Evolutionary conservation across 2,888 invertebrate genomes (phyloP), one percentile per base, ranked within the genome.

Genomic region (Hirtodrosophila trivittata): DNA sequence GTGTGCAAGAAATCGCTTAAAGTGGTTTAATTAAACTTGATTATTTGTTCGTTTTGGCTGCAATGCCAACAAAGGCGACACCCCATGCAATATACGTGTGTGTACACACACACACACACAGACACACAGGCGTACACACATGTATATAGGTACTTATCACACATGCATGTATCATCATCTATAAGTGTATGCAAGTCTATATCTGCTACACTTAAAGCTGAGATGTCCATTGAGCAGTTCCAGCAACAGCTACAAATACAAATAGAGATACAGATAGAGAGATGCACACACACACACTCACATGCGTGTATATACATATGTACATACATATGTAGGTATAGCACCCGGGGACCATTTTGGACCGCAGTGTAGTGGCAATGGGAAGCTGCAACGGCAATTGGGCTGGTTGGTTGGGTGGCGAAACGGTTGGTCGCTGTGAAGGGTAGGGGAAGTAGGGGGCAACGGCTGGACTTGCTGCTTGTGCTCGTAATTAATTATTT

Each of bases 21-120:
- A 73, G 69, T 76, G 77, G 59, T 76, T 80, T 76, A 76, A 76
- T 76, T 76, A 80, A 80, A 73, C 69, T 76, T 74, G 69, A 80
- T 80, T 76, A 76, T 57, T 64, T 59, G 52, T 69, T 41, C 51
- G 25, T 26, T 49, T 58, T 30, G 37, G 39, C 65, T 49, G 51
- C 50, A 33, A 46, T 18, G 37, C 26, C 49, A 30, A 35, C 69
- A 28, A 63, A 49, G 64, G 41, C 64, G 64, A 63, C 70, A 69
- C 43, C 72, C 25, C 43, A 39, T 10, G 33, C 47, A 47, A 10
- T n/a, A 46, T 5, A 21, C 5, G 5, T 5, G 5, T 5, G 5
- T 5, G 5, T 12, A 35, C 30, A 45, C 12, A 54, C 33, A 49
- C 8, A 37, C 4, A 43, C 7, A 58, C 10, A 35, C 30, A 45